Percentiles rank a stretch among this genome's conserved stretches.
Evolutionary conservation across 2,888 invertebrate genomes (phyloP).

Genomic region (Willowsia nigromaculata): DNA sequence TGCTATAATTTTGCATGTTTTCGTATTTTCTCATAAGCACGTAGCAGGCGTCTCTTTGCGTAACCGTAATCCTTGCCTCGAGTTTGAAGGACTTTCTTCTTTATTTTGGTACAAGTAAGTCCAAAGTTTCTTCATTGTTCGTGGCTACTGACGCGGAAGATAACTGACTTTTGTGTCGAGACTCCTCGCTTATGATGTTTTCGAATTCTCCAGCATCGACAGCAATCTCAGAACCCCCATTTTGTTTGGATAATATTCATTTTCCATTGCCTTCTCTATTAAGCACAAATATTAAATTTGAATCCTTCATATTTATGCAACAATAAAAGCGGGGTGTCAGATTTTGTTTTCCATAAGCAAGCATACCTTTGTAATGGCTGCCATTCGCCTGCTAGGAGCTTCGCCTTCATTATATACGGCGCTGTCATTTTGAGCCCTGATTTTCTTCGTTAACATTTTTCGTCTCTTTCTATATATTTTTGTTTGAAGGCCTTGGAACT

Average conservation of each 20-base stretch:
- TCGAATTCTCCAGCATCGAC: constrained; percentile 43
- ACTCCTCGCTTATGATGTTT: background rate
- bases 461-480: no score
- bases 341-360: background rate
- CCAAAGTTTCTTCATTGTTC: background rate
- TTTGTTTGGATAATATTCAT: constrained; percentile 51
- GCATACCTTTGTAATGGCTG: background rate
- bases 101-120: no score
- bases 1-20: no score
- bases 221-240: background rate
- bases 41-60: no score
- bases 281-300: no score
- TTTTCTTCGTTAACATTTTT: background rate
- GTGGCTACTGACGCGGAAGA: background rate
- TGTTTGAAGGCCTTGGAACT: background rate
- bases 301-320: no score
- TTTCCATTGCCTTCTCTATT: constrained; percentile 62
- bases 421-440: no score
- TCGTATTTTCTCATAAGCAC: no score
- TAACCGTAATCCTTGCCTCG: no score
- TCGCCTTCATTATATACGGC: background rate
- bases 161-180: background rate
- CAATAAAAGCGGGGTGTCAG: no score
- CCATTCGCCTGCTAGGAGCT: background rate
- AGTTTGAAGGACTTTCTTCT: no score